Percentiles rank a stretch among this genome's conserved stretches.
Conservation (phyloP, 35 echinoderm and acorn worm genomes). For the Heliocidaris erythrogramma region DNA sequence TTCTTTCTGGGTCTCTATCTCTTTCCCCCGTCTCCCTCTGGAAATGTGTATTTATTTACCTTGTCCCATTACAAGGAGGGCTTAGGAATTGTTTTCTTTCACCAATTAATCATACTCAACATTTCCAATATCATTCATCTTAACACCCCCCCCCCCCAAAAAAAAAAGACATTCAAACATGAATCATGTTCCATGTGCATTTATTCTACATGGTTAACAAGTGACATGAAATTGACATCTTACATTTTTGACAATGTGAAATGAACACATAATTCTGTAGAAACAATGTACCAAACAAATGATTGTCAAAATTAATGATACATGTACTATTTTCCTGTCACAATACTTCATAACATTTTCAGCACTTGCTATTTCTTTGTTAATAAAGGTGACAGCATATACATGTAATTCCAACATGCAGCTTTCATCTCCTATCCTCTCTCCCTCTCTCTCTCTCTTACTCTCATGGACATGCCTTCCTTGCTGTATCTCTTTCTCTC, state of each 20-base stretch:
- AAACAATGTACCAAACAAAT: background rate
- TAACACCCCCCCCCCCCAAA: background rate
- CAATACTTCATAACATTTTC: background rate
- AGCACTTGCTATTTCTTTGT: background rate
- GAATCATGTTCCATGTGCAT: background rate
- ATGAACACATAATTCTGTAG: background rate
- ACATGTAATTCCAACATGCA: no score
- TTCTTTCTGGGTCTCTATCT: no score
- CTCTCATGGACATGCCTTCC: no score
- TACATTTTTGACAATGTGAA: background rate
- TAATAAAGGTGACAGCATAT: background rate
- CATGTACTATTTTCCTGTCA: background rate
- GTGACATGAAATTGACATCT: background rate
- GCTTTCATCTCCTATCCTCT: no score
- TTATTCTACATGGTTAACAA: slow-evolving; percentile 11
- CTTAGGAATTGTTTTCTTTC: no score
- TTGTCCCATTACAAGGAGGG: no score
- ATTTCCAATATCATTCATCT: no score
- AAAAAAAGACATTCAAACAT: background rate
- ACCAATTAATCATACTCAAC: no score
- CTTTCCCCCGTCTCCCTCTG: no score
- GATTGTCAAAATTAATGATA: background rate
- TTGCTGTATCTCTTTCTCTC: no score
- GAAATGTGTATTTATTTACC: no score
- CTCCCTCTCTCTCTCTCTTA: no score